phyloP scores from a whole-genome alignment of 2,797 vertebrate species.

The Pseudotriccus pelzelni region DNA sequence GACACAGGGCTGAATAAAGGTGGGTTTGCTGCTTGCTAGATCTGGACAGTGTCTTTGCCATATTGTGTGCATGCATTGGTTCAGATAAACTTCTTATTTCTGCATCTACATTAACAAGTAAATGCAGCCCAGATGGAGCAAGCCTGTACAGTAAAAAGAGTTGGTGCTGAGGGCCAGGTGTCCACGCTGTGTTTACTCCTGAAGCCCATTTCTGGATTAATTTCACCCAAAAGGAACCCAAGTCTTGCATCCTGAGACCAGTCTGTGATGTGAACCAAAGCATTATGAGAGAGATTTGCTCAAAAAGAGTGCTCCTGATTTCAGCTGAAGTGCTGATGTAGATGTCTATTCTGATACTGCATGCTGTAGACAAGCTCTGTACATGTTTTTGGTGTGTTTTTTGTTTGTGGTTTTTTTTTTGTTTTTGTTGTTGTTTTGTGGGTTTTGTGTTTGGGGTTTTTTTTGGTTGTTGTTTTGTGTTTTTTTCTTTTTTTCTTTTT shows the following conservation, averaged over 20 bases:
- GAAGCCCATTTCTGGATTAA: background rate
- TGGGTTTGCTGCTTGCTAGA: background rate
- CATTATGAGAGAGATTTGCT: background rate
- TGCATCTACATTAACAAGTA: background rate
- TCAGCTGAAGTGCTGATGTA: background rate
- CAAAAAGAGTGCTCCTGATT: background rate
- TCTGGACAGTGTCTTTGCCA: background rate
- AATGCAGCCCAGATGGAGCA: background rate
- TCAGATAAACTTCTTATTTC: background rate
- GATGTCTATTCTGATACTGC: background rate
- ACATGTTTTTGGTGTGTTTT: background rate
- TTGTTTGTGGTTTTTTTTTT: background rate
- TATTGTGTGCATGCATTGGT: background rate
- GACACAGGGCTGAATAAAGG: accelerated
- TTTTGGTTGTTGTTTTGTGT: background rate
- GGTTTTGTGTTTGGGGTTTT: background rate
- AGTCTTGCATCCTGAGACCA: background rate
- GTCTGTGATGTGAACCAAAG: background rate
- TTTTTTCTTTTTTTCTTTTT: background rate
- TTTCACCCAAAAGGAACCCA: background rate
- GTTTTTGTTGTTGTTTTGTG: background rate
- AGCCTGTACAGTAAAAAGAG: background rate
- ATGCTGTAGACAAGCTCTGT: background rate
- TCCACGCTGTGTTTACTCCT: background rate
- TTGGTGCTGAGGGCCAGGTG: background rate